These are phyloP conservation scores for Nannospalax galili DNA, from an alignment of 2,113 vertebrate genomes.

Conservation along the genomic window DNA sequence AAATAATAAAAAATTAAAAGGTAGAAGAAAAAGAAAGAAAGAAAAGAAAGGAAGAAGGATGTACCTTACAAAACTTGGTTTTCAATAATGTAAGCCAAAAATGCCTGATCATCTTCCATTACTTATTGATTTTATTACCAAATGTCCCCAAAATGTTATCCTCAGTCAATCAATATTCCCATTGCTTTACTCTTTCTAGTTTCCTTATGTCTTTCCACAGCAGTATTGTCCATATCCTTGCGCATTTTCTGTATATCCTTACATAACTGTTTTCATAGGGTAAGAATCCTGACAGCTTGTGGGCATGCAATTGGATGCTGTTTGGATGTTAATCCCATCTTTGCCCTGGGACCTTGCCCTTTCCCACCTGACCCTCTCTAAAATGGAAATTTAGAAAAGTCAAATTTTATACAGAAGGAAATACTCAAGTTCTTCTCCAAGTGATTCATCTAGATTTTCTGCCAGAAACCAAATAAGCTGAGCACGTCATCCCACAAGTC, in stretches of 20 bases:
- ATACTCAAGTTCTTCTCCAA: conserved; percentile 88
- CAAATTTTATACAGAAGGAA: conserved; percentile 88
- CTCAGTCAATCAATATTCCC: conserved; percentile 91
- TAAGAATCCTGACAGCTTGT: conserved; percentile 84
- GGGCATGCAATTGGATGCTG: conserved; percentile 81
- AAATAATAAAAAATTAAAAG: neutral
- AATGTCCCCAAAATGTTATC: conserved; percentile 92
- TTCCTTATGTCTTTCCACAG: conserved; percentile 86
- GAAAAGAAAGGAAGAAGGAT: too few relatives aligned
- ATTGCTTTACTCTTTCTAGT: conserved; percentile 88
- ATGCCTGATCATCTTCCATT: neutral
- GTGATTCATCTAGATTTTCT: conserved; percentile 16
- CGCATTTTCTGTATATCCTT: conserved; percentile 91
- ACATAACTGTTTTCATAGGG: conserved; percentile 87
- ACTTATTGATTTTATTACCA: conserved; percentile 86
- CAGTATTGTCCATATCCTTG: conserved; percentile 88
- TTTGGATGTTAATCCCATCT: conserved; percentile 86
- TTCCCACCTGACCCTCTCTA: conserved; percentile 75
- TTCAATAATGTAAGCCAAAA: neutral
- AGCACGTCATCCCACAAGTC: neutral
- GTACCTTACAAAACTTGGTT: neutral
- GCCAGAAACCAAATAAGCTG: neutral
- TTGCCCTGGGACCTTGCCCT: conserved; percentile 71
- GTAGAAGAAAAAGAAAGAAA: neutral
- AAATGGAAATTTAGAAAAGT: conserved; percentile 90